phyloP scores from a whole-genome alignment of 2,888 invertebrate genomes.

The Trissolcus japonicus region DNA sequence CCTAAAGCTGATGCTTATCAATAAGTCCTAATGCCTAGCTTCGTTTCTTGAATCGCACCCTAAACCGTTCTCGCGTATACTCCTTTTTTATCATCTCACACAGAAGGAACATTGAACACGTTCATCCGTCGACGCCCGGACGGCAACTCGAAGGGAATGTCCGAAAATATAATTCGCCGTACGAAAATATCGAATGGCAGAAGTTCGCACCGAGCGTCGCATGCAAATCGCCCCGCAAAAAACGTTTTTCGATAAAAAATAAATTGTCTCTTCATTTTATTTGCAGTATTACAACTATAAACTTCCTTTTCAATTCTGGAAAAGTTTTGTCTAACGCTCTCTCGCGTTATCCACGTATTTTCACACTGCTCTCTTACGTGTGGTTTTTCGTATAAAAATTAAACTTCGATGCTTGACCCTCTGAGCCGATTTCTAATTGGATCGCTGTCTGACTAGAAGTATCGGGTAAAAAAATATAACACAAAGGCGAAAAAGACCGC shows the following conservation, averaged over 20 bases:
- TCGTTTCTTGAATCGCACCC: conserved; percentile 5
- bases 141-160: conserved; percentile 25
- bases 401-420: conserved; percentile 59
- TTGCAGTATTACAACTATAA: neutral
- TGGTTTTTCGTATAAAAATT: conserved; percentile 43
- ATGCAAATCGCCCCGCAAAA: conserved; percentile 59
- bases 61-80: conserved; percentile 4
- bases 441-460: conserved; percentile 71
- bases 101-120: conserved; percentile 47
- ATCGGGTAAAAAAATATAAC: conserved; percentile 72
- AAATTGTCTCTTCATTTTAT: conserved; percentile 60
- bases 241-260: conserved; percentile 68
- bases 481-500: conserved; percentile 64
- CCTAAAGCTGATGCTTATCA: conserved; percentile 30
- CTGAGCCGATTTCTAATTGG: conserved; percentile 55
- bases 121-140: conserved; percentile 15
- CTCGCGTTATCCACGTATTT: too few relatives aligned
- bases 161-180: conserved; percentile 46
- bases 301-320: conserved; percentile 3
- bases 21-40: conserved; percentile 35
- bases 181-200: conserved; percentile 62
- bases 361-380: neutral
- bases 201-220: conserved; percentile 24
- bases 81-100: conserved; percentile 5
- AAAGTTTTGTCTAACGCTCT: too few relatives aligned